Conservation (phyloP, 2,888 invertebrate species). For the Bugulina stolonifera region DNA sequence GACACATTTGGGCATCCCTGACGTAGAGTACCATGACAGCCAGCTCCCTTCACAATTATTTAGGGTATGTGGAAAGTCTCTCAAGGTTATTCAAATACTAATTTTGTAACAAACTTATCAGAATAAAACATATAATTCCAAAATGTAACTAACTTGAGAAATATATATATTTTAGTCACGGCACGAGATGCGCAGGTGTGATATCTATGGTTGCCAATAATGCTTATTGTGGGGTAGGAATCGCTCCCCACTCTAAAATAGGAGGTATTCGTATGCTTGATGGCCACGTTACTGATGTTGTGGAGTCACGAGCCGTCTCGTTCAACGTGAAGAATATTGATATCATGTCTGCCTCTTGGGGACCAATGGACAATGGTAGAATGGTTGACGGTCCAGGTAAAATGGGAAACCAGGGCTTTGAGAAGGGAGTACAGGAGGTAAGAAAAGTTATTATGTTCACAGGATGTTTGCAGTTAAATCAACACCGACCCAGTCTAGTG, state of each 20-base stretch:
- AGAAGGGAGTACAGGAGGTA: slow-evolving; percentile 69
- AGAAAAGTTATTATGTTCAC: too few relatives aligned
- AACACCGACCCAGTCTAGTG: too few relatives aligned
- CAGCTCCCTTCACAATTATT: too few relatives aligned
- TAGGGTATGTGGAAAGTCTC: too few relatives aligned
- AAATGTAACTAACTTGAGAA: too few relatives aligned
- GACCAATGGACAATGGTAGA: slow-evolving; percentile 81
- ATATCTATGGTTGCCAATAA: slow-evolving; percentile 89
- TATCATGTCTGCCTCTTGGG: slow-evolving; percentile 89
- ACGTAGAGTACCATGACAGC: too few relatives aligned
- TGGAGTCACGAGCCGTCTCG: slow-evolving; percentile 78
- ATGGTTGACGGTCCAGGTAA: slow-evolving; percentile 83
- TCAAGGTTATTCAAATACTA: too few relatives aligned
- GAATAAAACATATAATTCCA: too few relatives aligned
- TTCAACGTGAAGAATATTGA: slow-evolving; percentile 72
- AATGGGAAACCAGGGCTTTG: slow-evolving; percentile 69
- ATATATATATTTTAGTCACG: slow-evolving; percentile 73
- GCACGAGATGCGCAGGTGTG: slow-evolving; percentile 96
- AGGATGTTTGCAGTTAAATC: too few relatives aligned
- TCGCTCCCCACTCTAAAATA: slow-evolving; percentile 93
- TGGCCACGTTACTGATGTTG: slow-evolving; percentile 75
- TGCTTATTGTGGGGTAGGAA: slow-evolving; percentile 92
- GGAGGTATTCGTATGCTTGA: slow-evolving; percentile 87
- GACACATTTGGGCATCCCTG: too few relatives aligned
- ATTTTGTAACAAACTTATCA: too few relatives aligned